Base-by-base conservation (phyloP, 2,888 invertebrate genomes). In the Gymnosoma rotundatum region DNA sequence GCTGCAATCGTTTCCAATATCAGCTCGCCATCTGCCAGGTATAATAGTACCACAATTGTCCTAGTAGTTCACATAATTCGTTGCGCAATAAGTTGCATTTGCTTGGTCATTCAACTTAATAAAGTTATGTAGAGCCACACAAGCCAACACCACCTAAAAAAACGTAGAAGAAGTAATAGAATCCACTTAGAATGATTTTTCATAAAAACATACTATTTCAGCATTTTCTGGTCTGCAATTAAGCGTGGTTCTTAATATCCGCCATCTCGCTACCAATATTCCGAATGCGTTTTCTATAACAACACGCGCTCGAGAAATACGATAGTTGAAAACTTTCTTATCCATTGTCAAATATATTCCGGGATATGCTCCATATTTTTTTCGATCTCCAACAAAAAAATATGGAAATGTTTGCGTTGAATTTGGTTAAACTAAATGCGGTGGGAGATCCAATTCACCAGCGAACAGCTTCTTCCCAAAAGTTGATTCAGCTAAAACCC, bases 401-500 rank as follows among this genome's bases (percentile, higher is more conserved):
- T 36, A 14, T 61, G 42, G 61, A 61, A 61, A 60, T 38, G 60
- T 18, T 38, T 60, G 25, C 56, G 56, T 56, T 56, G 56, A 25
- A 56, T 56, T 56, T 56, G 56, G 56, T 25, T 16, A 25, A 56
- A 56, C 56, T 56, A 16, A 38, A 38, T 38, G 38, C 12, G 38
- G 38, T 38, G 7, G 38, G 38, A 38, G 8, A 38, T 38, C 38
- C 2, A 56, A 56, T 56, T 25, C 25, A 16, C 25, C 25, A 25
- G 56, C 21, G 54, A 54, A 38, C 38, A 38, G 38, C 38, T 38
- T 56, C 56, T 25, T 25, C 56, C 25, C 32, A 58, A 58, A 58
- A 58, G 36, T 58, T 58, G 58, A 58, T 58, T 58, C 58, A 58
- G 58, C 36, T 58, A 58, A 58, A 58, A 58, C 58, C n/a, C 58